phyloP scores from a whole-genome alignment of 2,888 invertebrate species.

The Cynaeus angustus region DNA sequence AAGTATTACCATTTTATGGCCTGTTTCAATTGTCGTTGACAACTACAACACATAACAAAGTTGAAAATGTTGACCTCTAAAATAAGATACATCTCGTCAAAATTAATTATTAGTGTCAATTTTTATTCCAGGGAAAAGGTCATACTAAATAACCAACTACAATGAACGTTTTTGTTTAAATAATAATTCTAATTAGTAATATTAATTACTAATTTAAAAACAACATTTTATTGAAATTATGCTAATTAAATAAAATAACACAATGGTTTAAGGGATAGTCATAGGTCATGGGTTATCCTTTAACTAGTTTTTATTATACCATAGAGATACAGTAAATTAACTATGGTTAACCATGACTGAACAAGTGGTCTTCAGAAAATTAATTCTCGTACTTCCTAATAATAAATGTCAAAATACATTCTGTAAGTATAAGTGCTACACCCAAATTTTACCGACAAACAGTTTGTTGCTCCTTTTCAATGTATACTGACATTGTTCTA shows the following conservation, averaged over 20 bases:
- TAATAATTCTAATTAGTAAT: constrained; percentile 13
- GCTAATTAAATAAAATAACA: constrained; percentile 20
- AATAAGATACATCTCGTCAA: too few relatives aligned
- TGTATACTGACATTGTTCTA: too few relatives aligned
- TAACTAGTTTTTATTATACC: constrained; percentile 15
- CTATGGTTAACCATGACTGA: constrained; percentile 24
- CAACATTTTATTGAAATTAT: neutral
- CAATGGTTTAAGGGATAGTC: constrained; percentile 26
- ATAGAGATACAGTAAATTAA: constrained; percentile 26
- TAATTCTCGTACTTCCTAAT: constrained; percentile 14
- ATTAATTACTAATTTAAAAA: constrained; percentile 6
- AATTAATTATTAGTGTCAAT: too few relatives aligned
- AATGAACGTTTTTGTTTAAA: constrained; percentile 6
- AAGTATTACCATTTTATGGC: too few relatives aligned
- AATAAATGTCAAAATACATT: constrained; percentile 9
- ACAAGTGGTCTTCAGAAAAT: constrained; percentile 17
- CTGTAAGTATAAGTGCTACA: constrained; percentile 3
- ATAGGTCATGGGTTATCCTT: constrained; percentile 24
- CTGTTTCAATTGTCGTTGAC: too few relatives aligned
- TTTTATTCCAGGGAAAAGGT: too few relatives aligned
- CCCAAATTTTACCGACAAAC: constrained; percentile 1
- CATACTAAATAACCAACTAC: neutral
- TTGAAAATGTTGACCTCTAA: too few relatives aligned
- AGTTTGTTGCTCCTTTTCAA: too few relatives aligned
- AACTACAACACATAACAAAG: too few relatives aligned